These are phyloP conservation scores for Agrypnia vestita DNA, from an alignment of 1,140 invertebrate species.

Conservation along the genomic window DNA sequence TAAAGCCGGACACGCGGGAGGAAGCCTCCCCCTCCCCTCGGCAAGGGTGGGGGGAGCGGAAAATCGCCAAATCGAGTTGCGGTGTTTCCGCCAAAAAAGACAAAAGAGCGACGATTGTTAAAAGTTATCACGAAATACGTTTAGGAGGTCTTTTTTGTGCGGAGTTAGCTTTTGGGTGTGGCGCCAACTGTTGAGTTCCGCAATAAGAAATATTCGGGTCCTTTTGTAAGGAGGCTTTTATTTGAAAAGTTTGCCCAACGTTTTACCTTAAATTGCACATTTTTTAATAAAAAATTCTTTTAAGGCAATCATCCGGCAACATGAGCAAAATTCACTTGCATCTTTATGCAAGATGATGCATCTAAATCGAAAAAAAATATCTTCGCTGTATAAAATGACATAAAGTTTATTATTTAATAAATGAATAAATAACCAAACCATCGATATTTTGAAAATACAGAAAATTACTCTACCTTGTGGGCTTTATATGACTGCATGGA, in stretches of 20 bases:
- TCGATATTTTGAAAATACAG: too few relatives aligned
- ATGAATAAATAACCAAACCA: too few relatives aligned
- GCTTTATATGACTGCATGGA: too few relatives aligned
- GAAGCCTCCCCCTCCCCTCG: not conserved
- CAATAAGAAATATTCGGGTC: not conserved
- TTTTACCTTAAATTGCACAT: not conserved
- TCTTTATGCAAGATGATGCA: too few relatives aligned
- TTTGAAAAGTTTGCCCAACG: not conserved
- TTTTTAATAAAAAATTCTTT: too few relatives aligned
- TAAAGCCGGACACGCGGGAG: conserved; percentile 47
- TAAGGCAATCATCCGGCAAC: too few relatives aligned
- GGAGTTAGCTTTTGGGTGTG: conserved; percentile 38
- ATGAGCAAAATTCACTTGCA: too few relatives aligned
- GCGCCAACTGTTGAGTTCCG: conserved; percentile 39
- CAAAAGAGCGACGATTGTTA: conserved; percentile 37
- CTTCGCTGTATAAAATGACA: too few relatives aligned
- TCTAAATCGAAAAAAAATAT: too few relatives aligned
- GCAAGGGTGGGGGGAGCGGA: conserved; percentile 17
- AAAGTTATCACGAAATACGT: conserved; percentile 39
- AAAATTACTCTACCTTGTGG: too few relatives aligned
- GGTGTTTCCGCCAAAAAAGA: conserved; percentile 57
- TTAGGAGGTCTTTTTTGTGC: conserved; percentile 30
- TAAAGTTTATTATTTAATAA: too few relatives aligned
- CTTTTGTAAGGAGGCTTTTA: not conserved
- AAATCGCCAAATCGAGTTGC: conserved; percentile 61